Percentiles rank a stretch among this genome's conserved stretches.
Conservation (phyloP, 2,888 invertebrate species). For the Dicranocentrus wangi region DNA sequence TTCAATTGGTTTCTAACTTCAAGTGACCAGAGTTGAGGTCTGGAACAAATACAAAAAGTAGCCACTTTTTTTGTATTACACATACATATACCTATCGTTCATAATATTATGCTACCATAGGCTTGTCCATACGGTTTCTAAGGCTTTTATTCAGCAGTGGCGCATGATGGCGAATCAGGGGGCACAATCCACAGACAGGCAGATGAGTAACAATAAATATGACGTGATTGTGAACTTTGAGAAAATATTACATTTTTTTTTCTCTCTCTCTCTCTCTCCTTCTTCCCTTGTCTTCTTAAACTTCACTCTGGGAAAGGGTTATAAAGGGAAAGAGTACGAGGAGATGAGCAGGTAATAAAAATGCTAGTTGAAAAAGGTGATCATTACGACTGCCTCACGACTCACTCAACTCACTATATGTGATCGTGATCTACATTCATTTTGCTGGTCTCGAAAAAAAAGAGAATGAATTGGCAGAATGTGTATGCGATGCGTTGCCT, state of each 20-base stretch:
- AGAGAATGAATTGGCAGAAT: conserved; percentile 31
- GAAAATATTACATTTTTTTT: conserved; percentile 6
- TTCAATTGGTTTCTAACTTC: no score
- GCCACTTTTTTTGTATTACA: no score
- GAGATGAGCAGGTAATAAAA: conserved; percentile 48
- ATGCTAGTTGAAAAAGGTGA: conserved; percentile 60
- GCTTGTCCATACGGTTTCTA: no score
- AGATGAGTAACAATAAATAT: conserved; percentile 59
- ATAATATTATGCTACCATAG: no score
- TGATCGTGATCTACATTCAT: conserved; percentile 64
- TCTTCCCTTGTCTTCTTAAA: no score
- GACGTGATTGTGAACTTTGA: conserved; percentile 48
- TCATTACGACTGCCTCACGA: conserved; percentile 61
- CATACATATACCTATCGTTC: no score
- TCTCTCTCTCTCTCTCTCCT: no score
- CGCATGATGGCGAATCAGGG: conserved; percentile 37
- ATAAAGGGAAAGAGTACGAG: conserved; percentile 4
- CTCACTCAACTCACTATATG: conserved; percentile 51
- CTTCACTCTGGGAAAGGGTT: not conserved
- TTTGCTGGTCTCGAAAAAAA: conserved; percentile 43
- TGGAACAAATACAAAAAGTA: no score
- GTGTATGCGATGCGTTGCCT: no score
- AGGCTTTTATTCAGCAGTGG: no score
- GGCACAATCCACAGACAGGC: conserved; percentile 41
- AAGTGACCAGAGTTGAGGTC: no score